Evolutionary conservation across 92 coral and sea anemone genomes (phyloP).

Genomic region (Porites cylindrica): DNA sequence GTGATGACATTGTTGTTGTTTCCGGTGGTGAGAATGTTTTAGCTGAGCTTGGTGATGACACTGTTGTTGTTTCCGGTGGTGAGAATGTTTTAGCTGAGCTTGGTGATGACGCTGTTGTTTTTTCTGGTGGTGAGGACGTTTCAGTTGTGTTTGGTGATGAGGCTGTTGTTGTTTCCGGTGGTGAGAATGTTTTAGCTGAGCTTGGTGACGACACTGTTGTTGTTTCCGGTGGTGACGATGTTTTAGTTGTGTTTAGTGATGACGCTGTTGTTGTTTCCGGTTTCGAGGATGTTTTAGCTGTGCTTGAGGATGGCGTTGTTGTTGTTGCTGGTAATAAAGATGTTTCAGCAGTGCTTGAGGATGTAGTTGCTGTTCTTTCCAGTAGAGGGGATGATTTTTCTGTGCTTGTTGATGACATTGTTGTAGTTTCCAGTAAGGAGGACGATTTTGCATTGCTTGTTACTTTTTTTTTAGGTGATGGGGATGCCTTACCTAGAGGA

Average conservation of each 20-base stretch:
- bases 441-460: neutral
- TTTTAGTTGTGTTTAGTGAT: constrained; percentile 7
- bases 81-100: neutral
- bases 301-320: neutral
- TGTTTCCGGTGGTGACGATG: constrained; percentile 13
- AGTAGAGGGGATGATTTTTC: constrained; percentile 8
- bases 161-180: constrained; percentile 19
- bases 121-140: neutral
- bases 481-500: neutral
- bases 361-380: constrained; percentile 13
- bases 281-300: neutral
- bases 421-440: neutral
- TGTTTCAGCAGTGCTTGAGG: neutral
- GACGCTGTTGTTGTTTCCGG: constrained; percentile 17
- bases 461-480: neutral
- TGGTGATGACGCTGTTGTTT: neutral
- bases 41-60: constrained; percentile 7
- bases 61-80: constrained; percentile 3
- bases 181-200: constrained; percentile 10
- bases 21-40: neutral
- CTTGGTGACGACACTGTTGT: neutral
- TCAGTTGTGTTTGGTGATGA: neutral
- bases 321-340: neutral
- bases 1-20: neutral
- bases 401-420: neutral